Base-by-base conservation (phyloP, 1,140 invertebrate genomes). In the Brachionus calyciflorus region DNA sequence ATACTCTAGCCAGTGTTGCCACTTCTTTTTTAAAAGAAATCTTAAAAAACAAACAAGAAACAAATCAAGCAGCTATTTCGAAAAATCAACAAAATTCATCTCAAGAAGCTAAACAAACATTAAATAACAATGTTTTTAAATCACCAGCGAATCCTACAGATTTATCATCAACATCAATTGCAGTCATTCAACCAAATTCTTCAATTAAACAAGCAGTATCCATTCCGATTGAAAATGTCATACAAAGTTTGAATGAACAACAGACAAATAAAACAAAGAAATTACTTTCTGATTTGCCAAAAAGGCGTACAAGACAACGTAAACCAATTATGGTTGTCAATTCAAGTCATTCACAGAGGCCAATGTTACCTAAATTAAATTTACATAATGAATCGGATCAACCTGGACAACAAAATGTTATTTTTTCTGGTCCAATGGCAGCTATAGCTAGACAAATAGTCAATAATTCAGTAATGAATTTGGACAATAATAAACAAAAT, bases 321-420 rank as follows among this genome's bases (percentile, higher is more conserved):
- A 73, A 73, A 41, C 69, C 69, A 21, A 73, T 73, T 26, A 73
- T 73, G 69, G 46, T 73, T 10, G 69, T 73, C 12, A 73, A 73
- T 41, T 40, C 69, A 33, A 73, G 69, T 51, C 46, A 73, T 73
- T 14, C 69, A 37, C 69, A 37, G 9, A 19, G 69, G 51, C 30
- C 46, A 19, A 49, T 73, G 51, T 49, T 73, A 24, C 69, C 69
- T 17, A 73, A 73, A 40, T 10, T 55, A 41, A 73, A 55, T 41
- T 17, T 51, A 4, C 41, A 65, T 65, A 65, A 65, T 65, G 60
- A 65, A 65, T 6, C 12, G 3, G 37, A 65, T 6, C 9, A 17
- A 12, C 30, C 55, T 0, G n/a, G 30, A 2, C 60, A 65, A 24
- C 60, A 65, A 44, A 65, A 65, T 73, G 40, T 73, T 37, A 46